These are phyloP conservation scores for Barbus barbus DNA, from an alignment of 2,113 vertebrate species.

Conservation along the genomic window DNA sequence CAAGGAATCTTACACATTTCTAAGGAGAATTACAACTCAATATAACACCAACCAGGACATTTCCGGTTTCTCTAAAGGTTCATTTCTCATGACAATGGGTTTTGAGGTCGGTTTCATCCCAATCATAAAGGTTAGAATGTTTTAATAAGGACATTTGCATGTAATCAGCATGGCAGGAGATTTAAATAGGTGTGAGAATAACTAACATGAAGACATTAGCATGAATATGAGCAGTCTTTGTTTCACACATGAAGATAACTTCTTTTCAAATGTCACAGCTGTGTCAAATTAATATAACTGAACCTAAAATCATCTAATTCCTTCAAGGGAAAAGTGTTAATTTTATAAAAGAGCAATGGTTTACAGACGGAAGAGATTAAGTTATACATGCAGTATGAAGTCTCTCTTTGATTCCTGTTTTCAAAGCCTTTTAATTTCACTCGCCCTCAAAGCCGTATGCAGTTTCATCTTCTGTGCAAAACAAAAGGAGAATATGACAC, in stretches of 20 bases:
- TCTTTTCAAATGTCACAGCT: constrained; percentile 8
- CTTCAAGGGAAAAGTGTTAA: background rate
- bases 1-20: no score
- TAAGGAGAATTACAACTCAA: background rate
- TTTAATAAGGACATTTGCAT: constrained; percentile 22
- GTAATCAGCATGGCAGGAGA: constrained; percentile 4
- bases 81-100: constrained; percentile 3
- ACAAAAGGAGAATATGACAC: background rate
- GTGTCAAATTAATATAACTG: background rate
- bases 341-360: background rate
- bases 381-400: background rate
- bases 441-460: background rate
- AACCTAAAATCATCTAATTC: background rate
- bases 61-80: constrained; percentile 14
- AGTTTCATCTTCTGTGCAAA: background rate
- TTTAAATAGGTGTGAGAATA: background rate
- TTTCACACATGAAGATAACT: constrained; percentile 10
- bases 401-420: background rate
- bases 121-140: constrained; percentile 17
- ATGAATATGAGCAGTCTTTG: background rate
- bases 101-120: constrained; percentile 19
- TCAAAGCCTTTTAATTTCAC: constrained; percentile 5
- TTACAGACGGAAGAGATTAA: background rate
- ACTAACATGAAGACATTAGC: background rate
- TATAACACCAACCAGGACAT: background rate